These are phyloP conservation scores for Amblyopsis hoosieri DNA, from an alignment of 2,797 vertebrate species.

Conservation along the genomic window DNA sequence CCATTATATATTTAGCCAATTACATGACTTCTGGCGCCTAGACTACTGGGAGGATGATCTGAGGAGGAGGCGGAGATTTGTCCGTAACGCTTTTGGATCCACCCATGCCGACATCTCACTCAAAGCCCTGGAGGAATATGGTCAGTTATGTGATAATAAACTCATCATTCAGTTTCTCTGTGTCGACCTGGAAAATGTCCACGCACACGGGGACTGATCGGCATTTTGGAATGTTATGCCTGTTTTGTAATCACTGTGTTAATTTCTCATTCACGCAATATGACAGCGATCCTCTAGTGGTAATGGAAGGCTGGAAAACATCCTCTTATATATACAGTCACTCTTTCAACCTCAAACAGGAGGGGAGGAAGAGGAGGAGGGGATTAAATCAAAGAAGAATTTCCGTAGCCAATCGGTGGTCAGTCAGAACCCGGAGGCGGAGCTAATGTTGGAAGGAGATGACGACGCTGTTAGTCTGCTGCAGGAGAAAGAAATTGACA, in stretches of 20 bases:
- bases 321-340: not conserved
- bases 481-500: conserved; percentile 98
- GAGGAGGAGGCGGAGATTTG: conserved; percentile 92
- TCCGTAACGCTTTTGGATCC: conserved; percentile 96
- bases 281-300: not conserved
- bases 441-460: conserved; percentile 97
- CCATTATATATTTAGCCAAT: conserved; percentile 79
- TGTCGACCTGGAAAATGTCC: not conserved
- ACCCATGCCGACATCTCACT: conserved; percentile 90
- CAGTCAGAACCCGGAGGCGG: conserved; percentile 93
- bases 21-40: conserved; percentile 97
- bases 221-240: not conserved
- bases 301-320: not conserved
- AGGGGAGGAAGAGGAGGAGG: conserved; percentile 87
- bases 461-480: conserved; percentile 95
- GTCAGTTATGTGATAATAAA: conserved; percentile 75
- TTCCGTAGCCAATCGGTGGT: conserved; percentile 94
- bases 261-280: not conserved
- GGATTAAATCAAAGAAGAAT: conserved; percentile 89
- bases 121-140: conserved; percentile 91
- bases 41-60: conserved; percentile 99
- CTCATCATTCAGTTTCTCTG: not conserved
- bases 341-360: conserved; percentile 66
- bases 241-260: not conserved
- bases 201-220: not conserved